These are phyloP conservation scores for Pantherophis vulpinus DNA, from an alignment of 2,797 vertebrate species.

Conservation along the genomic window DNA sequence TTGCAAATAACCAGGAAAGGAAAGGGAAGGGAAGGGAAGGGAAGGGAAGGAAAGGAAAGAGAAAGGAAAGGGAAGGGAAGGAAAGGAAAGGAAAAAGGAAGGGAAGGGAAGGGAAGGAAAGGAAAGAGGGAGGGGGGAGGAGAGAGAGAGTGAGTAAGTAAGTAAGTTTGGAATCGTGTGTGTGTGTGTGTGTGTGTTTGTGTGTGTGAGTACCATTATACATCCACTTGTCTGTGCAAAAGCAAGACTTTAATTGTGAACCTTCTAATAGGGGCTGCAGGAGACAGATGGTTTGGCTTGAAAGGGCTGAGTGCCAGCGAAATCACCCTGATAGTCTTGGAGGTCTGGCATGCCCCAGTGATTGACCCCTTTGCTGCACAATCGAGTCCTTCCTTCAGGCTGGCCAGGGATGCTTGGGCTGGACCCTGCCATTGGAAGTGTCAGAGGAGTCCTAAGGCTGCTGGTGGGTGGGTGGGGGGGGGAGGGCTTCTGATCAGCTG, in stretches of 20 bases:
- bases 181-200: background rate
- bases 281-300: background rate
- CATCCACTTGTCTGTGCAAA: background rate
- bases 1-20: background rate
- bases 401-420: background rate
- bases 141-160: too few relatives aligned
- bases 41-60: too few relatives aligned
- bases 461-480: background rate
- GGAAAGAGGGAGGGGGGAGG: accelerated
- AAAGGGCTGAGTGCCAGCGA: background rate
- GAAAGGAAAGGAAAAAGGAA: too few relatives aligned
- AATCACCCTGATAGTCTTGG: background rate
- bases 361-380: accelerated
- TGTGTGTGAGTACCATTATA: background rate
- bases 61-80: too few relatives aligned
- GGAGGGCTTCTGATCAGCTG: background rate
- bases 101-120: too few relatives aligned
- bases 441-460: background rate
- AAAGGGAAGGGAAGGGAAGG: background rate
- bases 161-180: background rate
- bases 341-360: background rate
- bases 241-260: background rate
- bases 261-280: background rate
- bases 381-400: accelerated
- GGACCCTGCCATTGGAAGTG: background rate